These are phyloP conservation scores for Melanerpes formicivorus DNA, from an alignment of 2,113 vertebrate genomes.

Conservation along the genomic window DNA sequence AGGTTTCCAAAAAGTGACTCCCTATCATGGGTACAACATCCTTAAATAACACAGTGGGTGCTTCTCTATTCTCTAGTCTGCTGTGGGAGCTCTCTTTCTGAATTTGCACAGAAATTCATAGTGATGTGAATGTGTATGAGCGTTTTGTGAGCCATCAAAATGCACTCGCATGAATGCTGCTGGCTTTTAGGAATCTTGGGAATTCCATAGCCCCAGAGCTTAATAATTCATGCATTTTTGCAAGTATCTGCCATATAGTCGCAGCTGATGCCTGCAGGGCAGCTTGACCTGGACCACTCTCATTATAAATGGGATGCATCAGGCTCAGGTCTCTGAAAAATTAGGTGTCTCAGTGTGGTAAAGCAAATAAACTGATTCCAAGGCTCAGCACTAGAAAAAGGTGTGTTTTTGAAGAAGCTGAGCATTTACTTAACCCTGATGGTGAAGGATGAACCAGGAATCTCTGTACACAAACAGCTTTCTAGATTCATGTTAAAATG, in stretches of 20 bases:
- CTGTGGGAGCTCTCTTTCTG: not conserved
- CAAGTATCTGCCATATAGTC: not conserved
- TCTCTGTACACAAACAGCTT: not conserved
- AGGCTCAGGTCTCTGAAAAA: not conserved
- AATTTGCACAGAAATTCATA: not conserved
- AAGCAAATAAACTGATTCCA: conserved; percentile 1
- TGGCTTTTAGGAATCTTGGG: not conserved
- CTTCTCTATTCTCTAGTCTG: not conserved
- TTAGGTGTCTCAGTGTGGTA: not conserved
- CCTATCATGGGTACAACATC: not conserved
- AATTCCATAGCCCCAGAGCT: not conserved
- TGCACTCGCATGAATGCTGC: not conserved
- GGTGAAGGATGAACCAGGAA: not conserved
- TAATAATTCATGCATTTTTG: conserved; percentile 33
- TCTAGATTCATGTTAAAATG: not conserved
- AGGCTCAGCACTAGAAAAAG: not conserved
- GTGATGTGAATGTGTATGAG: not conserved
- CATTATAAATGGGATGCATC: not conserved
- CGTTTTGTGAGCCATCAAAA: not conserved
- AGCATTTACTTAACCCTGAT: not conserved
- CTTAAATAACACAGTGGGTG: not conserved
- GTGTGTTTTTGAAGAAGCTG: not conserved
- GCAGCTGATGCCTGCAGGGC: conserved; percentile 20
- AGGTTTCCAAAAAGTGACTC: not conserved
- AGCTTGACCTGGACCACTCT: not conserved